Percentiles rank a stretch among this genome's conserved stretches.
Conservation (phyloP, 2,888 invertebrate genomes). For the Nemapogon koenigi region DNA sequence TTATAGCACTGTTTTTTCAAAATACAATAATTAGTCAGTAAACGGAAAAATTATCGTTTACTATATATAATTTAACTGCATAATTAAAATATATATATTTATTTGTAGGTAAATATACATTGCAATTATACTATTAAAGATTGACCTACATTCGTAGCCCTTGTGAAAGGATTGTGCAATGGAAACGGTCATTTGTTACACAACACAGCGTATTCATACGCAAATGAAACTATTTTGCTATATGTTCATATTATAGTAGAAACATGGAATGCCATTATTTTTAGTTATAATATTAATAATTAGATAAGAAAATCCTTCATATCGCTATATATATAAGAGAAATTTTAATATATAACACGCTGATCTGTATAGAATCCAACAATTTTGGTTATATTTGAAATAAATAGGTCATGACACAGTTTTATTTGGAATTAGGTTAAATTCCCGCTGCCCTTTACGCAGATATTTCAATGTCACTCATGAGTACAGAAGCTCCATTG, state of each 20-base stretch:
- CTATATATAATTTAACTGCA: too few species aligned
- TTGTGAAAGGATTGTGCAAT: slow-evolving; percentile 67
- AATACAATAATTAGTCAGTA: too few species aligned
- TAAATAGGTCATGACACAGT: slow-evolving; percentile 50
- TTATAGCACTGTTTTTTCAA: too few species aligned
- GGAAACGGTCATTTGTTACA: slow-evolving; percentile 65
- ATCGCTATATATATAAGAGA: too few species aligned
- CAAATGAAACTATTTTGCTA: slow-evolving; percentile 51
- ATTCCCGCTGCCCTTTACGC: slow-evolving; percentile 61
- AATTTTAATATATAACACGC: too few species aligned
- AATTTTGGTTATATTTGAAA: not conserved
- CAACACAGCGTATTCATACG: slow-evolving; percentile 57
- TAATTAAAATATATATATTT: too few species aligned
- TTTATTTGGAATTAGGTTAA: slow-evolving; percentile 49
- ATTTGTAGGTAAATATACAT: too few species aligned
- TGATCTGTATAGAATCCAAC: not conserved
- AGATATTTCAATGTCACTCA: slow-evolving; percentile 67
- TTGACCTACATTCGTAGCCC: slow-evolving; percentile 64
- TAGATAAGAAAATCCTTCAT: too few species aligned
- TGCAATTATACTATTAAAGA: slow-evolving; percentile 43
- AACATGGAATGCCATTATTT: too few species aligned
- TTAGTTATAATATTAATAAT: too few species aligned
- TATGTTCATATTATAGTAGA: slow-evolving; percentile 28
- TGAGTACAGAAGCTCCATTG: slow-evolving; percentile 72
- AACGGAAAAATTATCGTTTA: too few species aligned